Evolutionary conservation across 64 coral and sea anemone species (phyloP), one percentile per base, ranked within the genome.

Genomic region (Actinia equina): DNA sequence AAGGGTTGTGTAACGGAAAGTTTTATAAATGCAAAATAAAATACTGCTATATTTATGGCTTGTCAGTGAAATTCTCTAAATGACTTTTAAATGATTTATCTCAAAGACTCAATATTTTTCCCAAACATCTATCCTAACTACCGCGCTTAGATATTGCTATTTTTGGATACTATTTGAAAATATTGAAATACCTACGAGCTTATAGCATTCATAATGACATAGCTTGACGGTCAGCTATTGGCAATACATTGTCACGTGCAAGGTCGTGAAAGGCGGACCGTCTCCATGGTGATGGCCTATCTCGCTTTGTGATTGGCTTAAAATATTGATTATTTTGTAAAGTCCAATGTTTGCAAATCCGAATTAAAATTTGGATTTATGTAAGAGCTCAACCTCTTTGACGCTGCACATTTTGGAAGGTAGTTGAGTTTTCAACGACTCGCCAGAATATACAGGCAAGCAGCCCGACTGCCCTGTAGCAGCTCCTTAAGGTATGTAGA

Each of bases 271-370:
- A 42, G 51, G 53, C 51, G 83, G 30, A 19, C 5, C 51, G 56
- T 85, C 52, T 22, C 83, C 55, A 85, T 85, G 55, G 80, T 52
- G 44, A 85, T 22, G 17, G 17, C 77, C 20, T 20, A 23, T 84
- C 82, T n/a, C 82, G 82, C 82, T 13, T 43, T n/a, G 19, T 85
- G 83, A 85, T 85, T 85, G 83, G 83, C n/a, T 85, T 41, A 85
- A 42, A 60, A 27, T 82, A 41, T 41, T 63, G 59, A 85, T 42
- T 41, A 42, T 85, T 11, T 60, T 85, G 52, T 58, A 60, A 85
- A 85, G 30, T 60, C 55, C 55, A 62, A 26, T 85, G 83, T 85
- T 85, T 85, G 83, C 59, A 57, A 85, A 57, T 85, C 78, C 52
- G 52, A 85, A 85, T 85, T 85, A 63, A 58, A 85, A 85, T 85